Base-by-base conservation (phyloP, 2,797 vertebrate species). In the Tokudaia muenninki region DNA sequence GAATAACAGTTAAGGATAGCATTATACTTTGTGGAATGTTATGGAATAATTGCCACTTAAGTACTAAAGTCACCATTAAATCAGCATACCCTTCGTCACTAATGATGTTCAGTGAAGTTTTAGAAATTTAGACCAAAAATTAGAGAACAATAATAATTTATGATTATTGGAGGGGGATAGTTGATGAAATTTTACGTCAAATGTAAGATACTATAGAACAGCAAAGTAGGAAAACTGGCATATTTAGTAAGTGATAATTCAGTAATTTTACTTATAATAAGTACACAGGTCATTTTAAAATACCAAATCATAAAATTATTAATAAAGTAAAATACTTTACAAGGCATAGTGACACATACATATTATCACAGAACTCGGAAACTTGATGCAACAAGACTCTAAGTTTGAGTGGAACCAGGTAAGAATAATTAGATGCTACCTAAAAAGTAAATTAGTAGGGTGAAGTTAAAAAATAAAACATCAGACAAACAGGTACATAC, bases 201-300 rank as follows among this genome's bases (percentile, higher is more conserved):
- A 37, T 67, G 13, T 47, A 72, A 79, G 10, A 8, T 19, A 17
- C 57, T 74, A 9, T 75, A 12, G 22, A 93, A 92, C 41, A 0
- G 0, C 3, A 17, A 91, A 86, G 7, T 79, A 93, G 86, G 61
- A 17, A 3, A 91, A 57, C n/a, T 86, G 21, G 59, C 87, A 97
- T 78, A 78, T 2, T 86, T 61, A 80, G 67, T 16, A 11, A 92
- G 50, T 79, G 3, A 52, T 81, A 67, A 72, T 50, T 82, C 9
- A 55, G 5, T 31, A 47, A 80, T 70, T 86, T 92, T 84, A 88
- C 63, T 94, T 91, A 87, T 34, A 70, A 24, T 14, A 87, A 52
- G 21, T 70, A 19, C 57, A 19, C n/a, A 12, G 0, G 4, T 0
- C 37, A 77, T 82, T 94, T 86, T 80, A 41, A 0, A 88, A 91